Percentiles rank a stretch among this genome's conserved stretches.
Conservation (phyloP, 2,113 vertebrate species). For the Accipiter virgatus region DNA sequence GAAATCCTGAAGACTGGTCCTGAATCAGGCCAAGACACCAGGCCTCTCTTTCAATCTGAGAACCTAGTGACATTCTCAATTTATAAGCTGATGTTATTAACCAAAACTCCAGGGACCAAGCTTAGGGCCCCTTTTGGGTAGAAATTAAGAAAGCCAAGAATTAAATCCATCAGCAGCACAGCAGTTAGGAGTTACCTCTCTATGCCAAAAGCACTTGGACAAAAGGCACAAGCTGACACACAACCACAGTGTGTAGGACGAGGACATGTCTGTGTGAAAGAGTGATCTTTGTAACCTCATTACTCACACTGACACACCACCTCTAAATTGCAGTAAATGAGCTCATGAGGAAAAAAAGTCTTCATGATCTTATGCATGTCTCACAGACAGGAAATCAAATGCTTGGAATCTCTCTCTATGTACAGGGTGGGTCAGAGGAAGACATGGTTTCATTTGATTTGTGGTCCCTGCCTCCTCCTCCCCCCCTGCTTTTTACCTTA, state of each 20-base stretch:
- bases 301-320: background rate
- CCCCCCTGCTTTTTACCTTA: background rate
- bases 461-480: no score
- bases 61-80: background rate
- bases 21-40: background rate
- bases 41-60: background rate
- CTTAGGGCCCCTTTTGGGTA: background rate
- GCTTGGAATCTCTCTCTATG: background rate
- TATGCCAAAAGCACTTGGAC: background rate
- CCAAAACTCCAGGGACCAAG: background rate
- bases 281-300: background rate
- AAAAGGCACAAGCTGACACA: background rate
- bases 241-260: background rate
- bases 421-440: background rate
- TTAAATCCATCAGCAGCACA: background rate
- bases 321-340: background rate
- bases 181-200: background rate
- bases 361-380: background rate
- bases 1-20: background rate
- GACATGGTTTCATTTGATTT: background rate
- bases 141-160: background rate
- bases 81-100: background rate
- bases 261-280: background rate
- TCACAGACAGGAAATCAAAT: background rate
- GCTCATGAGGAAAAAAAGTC: background rate